A percentile compares a stretch with the other conserved stretches of the same genome.
Evolutionary conservation across 2,888 invertebrate species (phyloP).

Genomic region (Phengaris alcon): DNA sequence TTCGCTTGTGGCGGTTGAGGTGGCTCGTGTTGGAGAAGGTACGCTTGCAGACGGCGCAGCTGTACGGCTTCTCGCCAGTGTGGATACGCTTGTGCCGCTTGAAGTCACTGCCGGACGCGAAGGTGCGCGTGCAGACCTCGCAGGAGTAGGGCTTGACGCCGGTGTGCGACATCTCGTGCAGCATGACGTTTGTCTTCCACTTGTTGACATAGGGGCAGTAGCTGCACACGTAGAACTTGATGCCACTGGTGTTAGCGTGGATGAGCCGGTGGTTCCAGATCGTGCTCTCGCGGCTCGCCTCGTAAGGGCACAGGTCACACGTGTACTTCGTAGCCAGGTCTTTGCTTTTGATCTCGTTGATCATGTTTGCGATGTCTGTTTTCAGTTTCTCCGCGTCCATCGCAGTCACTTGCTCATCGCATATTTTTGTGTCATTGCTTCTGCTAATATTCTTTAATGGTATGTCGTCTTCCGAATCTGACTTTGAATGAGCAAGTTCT

Average conservation of each 20-base stretch:
- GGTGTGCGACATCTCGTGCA: constrained; percentile 25
- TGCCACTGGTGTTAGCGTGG: background rate
- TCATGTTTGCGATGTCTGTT: background rate
- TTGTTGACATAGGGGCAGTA: constrained; percentile 26
- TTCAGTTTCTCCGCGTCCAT: constrained; percentile 6
- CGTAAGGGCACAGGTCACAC: constrained; percentile 17
- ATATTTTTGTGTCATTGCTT: background rate
- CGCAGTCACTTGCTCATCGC: background rate
- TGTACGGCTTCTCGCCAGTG: constrained; percentile 33
- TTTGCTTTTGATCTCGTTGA: constrained; percentile 4
- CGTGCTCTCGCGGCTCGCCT: constrained; percentile 20
- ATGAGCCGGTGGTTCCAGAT: constrained; percentile 19
- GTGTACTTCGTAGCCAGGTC: constrained; percentile 5
- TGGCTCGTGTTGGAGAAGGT: constrained; percentile 30
- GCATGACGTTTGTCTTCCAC: constrained; percentile 23
- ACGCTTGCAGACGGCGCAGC: constrained; percentile 33
- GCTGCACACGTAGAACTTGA: constrained; percentile 27
- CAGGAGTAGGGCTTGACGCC: constrained; percentile 18
- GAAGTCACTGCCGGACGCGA: constrained; percentile 17
- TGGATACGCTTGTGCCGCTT: constrained; percentile 30
- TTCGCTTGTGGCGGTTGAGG: constrained; percentile 31
- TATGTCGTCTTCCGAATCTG: constrained; percentile 9
- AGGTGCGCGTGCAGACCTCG: constrained; percentile 18
- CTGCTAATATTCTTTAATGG: constrained; percentile 1
- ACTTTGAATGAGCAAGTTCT: background rate